A percentile compares a stretch with the other conserved stretches of the same genome.
Evolutionary conservation across 2,113 vertebrate genomes (phyloP).

Genomic region (Lepus europaeus): DNA sequence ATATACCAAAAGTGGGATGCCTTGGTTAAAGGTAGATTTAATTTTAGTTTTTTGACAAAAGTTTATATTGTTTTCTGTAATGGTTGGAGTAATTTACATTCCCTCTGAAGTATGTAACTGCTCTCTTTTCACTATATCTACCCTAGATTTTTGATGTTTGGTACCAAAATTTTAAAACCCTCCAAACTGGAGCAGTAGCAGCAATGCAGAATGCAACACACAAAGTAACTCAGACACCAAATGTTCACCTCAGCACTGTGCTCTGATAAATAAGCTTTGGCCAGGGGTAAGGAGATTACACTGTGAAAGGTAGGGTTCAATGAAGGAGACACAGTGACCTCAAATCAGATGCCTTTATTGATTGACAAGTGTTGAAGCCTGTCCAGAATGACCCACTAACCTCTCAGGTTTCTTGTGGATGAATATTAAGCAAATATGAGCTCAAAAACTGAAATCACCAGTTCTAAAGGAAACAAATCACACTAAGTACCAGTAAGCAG

Average conservation of each 20-base stretch:
- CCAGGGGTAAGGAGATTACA: background rate
- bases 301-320: rapidly evolving
- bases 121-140: too few relatives aligned
- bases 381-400: background rate
- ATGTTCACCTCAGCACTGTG: background rate
- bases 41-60: too few relatives aligned
- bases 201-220: background rate
- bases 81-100: too few relatives aligned
- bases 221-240: background rate
- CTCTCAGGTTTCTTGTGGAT: background rate
- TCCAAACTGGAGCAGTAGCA: background rate
- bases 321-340: background rate
- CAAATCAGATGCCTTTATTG: too few relatives aligned
- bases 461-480: background rate
- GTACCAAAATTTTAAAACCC: too few relatives aligned
- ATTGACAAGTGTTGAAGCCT: background rate
- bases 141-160: too few relatives aligned
- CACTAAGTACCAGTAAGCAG: background rate
- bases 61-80: too few relatives aligned
- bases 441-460: background rate
- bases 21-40: too few relatives aligned
- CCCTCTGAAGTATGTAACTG: too few relatives aligned
- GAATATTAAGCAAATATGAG: background rate
- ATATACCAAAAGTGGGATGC: too few relatives aligned
- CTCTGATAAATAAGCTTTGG: background rate